Evolutionary conservation across 2,888 invertebrate species (phyloP).

Genomic region (Drosophila parthenogenetica): DNA sequence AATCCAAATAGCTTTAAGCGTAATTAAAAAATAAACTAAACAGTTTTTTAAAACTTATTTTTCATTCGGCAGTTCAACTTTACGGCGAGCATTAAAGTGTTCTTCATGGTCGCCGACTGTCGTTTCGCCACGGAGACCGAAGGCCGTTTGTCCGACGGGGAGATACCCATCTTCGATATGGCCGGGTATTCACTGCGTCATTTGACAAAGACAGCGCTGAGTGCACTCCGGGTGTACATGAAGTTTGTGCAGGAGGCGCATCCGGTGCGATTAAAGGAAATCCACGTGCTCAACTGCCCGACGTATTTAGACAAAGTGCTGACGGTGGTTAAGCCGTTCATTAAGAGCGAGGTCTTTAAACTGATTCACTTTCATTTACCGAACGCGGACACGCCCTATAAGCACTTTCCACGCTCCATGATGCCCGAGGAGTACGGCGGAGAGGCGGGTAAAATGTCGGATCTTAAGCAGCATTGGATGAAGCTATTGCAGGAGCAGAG

Average conservation of each 20-base stretch:
- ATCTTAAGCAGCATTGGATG: conserved; percentile 88
- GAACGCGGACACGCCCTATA: conserved; percentile 88
- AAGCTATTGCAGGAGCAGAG: conserved; percentile 87
- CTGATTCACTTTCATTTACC: conserved; percentile 90
- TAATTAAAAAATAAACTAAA: no score
- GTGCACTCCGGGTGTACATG: conserved; percentile 89
- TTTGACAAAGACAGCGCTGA: conserved; percentile 88
- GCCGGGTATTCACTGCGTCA: conserved; percentile 88
- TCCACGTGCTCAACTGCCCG: conserved; percentile 89
- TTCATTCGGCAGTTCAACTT: conserved; percentile 86
- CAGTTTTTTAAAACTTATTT: no score
- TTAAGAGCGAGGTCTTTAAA: conserved; percentile 88
- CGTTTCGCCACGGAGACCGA: conserved; percentile 86
- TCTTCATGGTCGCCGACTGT: conserved; percentile 90
- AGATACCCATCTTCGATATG: conserved; percentile 90
- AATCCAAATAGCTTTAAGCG: no score
- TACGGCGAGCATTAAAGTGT: conserved; percentile 88
- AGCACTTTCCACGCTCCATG: conserved; percentile 88
- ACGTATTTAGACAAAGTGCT: conserved; percentile 88
- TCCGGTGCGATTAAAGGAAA: conserved; percentile 88
- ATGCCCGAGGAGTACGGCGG: conserved; percentile 90
- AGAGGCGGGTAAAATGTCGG: conserved; percentile 87
- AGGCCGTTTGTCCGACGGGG: conserved; percentile 87
- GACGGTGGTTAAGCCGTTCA: conserved; percentile 88
- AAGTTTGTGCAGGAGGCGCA: conserved; percentile 91